Evolutionary conservation across 2,797 vertebrate species (phyloP).

Genomic region (Cuniculus paca): DNA sequence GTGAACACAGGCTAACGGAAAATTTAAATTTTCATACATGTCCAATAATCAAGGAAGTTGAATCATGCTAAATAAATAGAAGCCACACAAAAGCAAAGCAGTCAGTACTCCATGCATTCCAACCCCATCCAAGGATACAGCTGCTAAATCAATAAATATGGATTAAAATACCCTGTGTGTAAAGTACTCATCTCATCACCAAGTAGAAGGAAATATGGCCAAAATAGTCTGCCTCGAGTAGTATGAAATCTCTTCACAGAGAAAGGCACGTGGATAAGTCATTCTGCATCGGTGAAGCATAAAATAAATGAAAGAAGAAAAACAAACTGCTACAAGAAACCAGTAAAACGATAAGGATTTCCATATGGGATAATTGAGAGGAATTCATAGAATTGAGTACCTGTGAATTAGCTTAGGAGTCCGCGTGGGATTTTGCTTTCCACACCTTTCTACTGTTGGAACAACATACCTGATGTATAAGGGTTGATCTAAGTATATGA

Average conservation of each 20-base stretch:
- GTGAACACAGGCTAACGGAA: not conserved
- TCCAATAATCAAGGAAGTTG: not conserved
- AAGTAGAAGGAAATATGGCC: not conserved
- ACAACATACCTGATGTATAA: not conserved
- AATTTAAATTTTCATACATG: not conserved
- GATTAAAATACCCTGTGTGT: not conserved
- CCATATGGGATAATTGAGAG: accelerated
- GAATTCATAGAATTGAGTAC: not conserved
- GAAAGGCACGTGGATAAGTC: not conserved
- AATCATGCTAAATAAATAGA: not conserved
- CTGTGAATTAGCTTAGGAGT: not conserved
- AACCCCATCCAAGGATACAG: not conserved
- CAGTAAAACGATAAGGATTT: not conserved
- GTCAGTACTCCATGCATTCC: too few species aligned
- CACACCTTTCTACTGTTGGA: not conserved
- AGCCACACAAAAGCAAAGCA: accelerated
- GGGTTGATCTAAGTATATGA: not conserved
- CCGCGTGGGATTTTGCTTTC: not conserved
- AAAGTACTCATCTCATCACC: not conserved
- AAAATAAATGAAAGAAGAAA: not conserved
- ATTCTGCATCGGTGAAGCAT: too few species aligned
- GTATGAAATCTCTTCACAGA: not conserved
- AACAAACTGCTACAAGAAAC: not conserved
- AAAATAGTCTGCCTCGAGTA: not conserved
- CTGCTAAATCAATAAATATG: not conserved